Evolutionary conservation across 2,113 vertebrate species (phyloP).

Genomic region (Tenrec ecaudatus): DNA sequence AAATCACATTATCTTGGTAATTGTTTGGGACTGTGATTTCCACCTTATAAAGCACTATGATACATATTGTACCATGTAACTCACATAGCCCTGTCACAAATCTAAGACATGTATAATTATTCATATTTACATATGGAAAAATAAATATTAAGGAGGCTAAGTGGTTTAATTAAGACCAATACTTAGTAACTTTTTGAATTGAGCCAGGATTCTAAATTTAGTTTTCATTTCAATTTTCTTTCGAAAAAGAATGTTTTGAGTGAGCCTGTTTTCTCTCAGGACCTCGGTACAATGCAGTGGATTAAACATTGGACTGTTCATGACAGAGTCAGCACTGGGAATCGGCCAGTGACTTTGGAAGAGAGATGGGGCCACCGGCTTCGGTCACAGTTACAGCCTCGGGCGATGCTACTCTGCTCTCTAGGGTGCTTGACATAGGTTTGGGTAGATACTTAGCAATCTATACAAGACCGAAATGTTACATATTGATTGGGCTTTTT

Average conservation of each 20-base stretch:
- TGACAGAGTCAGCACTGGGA: too few relatives aligned
- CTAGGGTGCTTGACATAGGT: too few relatives aligned
- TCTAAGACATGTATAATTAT: neutral
- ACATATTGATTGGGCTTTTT: neutral
- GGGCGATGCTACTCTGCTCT: too few relatives aligned
- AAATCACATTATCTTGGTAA: slow-evolving; percentile 22
- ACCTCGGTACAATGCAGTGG: too few relatives aligned
- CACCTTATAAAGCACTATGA: neutral
- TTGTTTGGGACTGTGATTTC: slow-evolving; percentile 15
- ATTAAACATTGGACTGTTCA: too few relatives aligned
- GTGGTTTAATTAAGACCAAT: slow-evolving; percentile 24
- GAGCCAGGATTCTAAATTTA: neutral
- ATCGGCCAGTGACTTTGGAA: too few relatives aligned
- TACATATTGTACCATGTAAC: neutral
- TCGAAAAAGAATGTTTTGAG: too few relatives aligned
- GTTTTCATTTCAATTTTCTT: neutral
- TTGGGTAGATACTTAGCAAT: neutral
- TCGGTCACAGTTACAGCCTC: too few relatives aligned
- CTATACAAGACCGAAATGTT: neutral
- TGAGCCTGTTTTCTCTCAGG: too few relatives aligned
- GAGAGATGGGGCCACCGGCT: too few relatives aligned
- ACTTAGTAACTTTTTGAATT: neutral
- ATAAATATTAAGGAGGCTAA: neutral
- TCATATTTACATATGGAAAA: slow-evolving; percentile 7
- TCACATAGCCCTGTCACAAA: neutral